Conservation (phyloP, 2,797 vertebrate species). For the Periparus ater region DNA sequence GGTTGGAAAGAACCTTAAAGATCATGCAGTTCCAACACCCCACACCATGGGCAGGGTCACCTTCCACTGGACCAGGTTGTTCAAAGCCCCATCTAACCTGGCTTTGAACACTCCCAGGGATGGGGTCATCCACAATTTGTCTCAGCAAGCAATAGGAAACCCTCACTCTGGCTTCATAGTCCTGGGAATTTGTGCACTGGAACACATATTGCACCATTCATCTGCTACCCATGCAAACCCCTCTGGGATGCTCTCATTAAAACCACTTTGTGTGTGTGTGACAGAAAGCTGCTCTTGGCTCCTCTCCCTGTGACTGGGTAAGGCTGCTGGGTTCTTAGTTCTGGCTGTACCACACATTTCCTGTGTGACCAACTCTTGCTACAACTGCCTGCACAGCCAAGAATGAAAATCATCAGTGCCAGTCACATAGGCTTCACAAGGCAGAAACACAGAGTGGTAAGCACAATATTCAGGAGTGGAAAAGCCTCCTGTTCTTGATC, state of each 20-base stretch:
- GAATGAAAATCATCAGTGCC: neutral
- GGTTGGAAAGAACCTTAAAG: neutral
- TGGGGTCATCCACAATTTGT: neutral
- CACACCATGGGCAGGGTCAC: rapidly evolving
- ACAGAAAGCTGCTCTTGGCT: neutral
- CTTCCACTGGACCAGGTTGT: neutral
- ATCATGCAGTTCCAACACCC: neutral
- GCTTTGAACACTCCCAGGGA: neutral
- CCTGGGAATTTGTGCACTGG: neutral
- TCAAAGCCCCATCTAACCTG: neutral
- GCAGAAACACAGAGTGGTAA: neutral
- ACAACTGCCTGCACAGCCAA: neutral
- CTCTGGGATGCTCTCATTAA: neutral
- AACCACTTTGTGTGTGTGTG: neutral
- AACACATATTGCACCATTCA: neutral
- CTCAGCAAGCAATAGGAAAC: neutral
- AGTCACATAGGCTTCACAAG: neutral
- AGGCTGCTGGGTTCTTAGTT: neutral
- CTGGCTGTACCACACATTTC: neutral
- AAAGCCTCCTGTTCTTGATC: neutral
- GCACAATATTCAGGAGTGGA: neutral
- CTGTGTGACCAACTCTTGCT: neutral
- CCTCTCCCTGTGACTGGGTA: neutral
- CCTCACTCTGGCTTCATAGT: neutral
- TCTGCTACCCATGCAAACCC: neutral